Conservation (phyloP, 2,888 invertebrate species). For the Tenthredo livida region DNA sequence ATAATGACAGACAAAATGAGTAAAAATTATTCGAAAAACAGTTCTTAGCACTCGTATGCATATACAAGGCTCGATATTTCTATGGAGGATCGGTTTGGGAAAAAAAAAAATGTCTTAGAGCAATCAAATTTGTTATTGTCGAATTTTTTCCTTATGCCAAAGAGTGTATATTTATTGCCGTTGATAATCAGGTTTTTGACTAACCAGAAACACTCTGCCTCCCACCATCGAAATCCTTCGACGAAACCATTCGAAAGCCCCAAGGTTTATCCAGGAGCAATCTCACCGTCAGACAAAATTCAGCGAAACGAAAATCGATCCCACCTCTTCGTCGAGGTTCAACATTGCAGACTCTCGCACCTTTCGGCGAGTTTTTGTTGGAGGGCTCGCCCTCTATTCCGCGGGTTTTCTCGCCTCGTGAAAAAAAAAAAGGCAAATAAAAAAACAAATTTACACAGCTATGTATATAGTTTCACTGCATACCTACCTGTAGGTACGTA, state of each 20-base stretch:
- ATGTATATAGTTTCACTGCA: neutral
- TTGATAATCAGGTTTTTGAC: slow-evolving; percentile 16
- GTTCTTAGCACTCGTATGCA: neutral
- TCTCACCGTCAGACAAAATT: slow-evolving; percentile 39
- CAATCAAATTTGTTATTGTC: neutral
- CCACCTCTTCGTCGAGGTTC: neutral
- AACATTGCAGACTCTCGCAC: neutral
- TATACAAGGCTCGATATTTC: neutral
- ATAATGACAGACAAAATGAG: neutral
- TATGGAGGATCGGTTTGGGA: neutral
- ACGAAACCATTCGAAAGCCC: slow-evolving; percentile 22
- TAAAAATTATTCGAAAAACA: neutral
- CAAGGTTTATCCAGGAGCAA: slow-evolving; percentile 21
- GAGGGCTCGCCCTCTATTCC: neutral
- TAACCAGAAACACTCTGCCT: slow-evolving; percentile 6
- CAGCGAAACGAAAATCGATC: slow-evolving; percentile 40
- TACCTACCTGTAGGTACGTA: neutral
- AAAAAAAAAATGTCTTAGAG: neutral
- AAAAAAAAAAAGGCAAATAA: neutral
- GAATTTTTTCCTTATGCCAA: neutral
- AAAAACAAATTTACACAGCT: neutral
- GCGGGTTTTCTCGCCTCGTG: slow-evolving; percentile 14
- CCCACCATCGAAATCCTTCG: neutral
- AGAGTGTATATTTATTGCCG: neutral
- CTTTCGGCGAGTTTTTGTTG: neutral